Conservation (phyloP, 2,888 invertebrate species). For the Dynastes tityus region DNA sequence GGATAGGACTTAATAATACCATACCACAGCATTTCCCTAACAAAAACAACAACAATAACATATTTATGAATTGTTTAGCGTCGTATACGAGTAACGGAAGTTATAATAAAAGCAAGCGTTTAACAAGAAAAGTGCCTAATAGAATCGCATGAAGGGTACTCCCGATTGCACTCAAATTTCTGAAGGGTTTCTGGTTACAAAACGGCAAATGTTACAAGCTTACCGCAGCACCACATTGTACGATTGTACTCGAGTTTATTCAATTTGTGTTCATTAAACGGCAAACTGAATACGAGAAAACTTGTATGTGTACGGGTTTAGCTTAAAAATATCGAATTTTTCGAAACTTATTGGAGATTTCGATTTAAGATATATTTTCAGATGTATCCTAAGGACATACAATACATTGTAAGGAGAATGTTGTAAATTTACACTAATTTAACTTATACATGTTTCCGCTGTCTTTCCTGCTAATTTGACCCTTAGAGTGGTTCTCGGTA, state of each 20-base stretch:
- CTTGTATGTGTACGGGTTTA: too few species aligned
- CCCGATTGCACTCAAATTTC: conserved; percentile 14
- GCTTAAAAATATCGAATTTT: too few species aligned
- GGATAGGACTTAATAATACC: too few species aligned
- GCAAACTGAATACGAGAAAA: background rate
- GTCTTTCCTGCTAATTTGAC: too few species aligned
- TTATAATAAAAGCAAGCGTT: conserved; percentile 19
- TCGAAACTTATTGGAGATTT: too few species aligned
- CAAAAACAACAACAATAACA: background rate
- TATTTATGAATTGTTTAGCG: conserved; percentile 23
- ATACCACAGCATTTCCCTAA: too few species aligned
- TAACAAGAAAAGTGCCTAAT: conserved; percentile 23
- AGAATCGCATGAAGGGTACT: background rate
- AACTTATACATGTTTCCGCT: too few species aligned
- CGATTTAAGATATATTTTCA: too few species aligned
- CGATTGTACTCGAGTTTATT: conserved; percentile 45
- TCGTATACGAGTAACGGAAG: conserved; percentile 1
- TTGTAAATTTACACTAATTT: too few species aligned
- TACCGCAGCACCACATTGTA: conserved; percentile 16
- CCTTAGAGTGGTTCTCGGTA: too few species aligned
- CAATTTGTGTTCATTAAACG: conserved; percentile 42
- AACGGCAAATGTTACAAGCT: conserved; percentile 38
- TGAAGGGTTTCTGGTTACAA: conserved; percentile 29
- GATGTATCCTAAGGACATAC: too few species aligned
- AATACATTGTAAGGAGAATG: too few species aligned